Conservation (phyloP, 2,888 invertebrate species). For the Heteromyza rotundicornis region DNA sequence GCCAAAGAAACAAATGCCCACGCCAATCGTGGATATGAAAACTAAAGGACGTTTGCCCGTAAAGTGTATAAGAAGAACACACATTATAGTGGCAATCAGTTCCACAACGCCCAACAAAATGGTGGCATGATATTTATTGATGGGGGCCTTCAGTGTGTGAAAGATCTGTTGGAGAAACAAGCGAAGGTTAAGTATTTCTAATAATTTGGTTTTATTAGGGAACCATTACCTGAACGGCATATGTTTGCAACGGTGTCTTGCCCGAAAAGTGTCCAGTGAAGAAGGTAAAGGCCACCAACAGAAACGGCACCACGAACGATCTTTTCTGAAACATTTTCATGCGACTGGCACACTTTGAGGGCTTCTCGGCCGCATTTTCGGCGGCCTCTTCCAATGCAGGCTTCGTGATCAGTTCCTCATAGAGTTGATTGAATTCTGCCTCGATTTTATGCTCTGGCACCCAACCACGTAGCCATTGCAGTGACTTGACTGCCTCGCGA, state of each 20-base stretch:
- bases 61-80: constrained; percentile 73
- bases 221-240: constrained; percentile 67
- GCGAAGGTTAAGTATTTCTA: not conserved
- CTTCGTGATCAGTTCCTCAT: constrained; percentile 55
- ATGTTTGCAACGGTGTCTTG: constrained; percentile 75
- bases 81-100: constrained; percentile 71
- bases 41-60: constrained; percentile 76
- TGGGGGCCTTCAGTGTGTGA: constrained; percentile 72
- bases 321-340: constrained; percentile 65
- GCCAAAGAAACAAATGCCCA: constrained; percentile 69
- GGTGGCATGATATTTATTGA: constrained; percentile 79
- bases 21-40: constrained; percentile 72
- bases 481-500: constrained; percentile 71
- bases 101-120: constrained; percentile 75
- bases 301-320: constrained; percentile 73
- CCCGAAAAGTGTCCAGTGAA: constrained; percentile 79
- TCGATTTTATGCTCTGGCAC: constrained; percentile 69
- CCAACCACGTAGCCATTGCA: constrained; percentile 85
- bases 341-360: constrained; percentile 35
- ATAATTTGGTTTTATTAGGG: not conserved
- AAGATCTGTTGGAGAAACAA: constrained; percentile 68
- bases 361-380: constrained; percentile 27
- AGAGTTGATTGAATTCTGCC: constrained; percentile 57
- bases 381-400: constrained; percentile 47
- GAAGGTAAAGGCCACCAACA: constrained; percentile 71